These are phyloP conservation scores for Condylura cristata DNA, from an alignment of 2,113 vertebrate genomes.

Conservation along the genomic window DNA sequence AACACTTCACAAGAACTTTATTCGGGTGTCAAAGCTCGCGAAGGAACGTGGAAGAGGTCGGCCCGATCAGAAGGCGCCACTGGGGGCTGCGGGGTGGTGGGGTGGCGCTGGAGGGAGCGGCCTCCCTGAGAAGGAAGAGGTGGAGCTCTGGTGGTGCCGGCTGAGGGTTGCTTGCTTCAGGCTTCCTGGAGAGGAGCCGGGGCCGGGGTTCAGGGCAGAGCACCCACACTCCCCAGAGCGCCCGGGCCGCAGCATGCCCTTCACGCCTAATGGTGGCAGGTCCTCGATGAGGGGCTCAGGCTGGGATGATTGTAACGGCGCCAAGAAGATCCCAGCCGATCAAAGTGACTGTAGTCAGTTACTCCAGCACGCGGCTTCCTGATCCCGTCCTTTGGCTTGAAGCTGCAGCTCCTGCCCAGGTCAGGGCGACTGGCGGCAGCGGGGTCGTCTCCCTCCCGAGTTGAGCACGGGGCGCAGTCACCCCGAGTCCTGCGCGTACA, in stretches of 20 bases:
- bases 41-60: background rate
- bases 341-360: background rate
- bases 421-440: too few species aligned
- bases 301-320: fast-evolving
- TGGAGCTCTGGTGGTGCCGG: background rate
- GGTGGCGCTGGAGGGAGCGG: background rate
- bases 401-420: background rate
- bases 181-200: background rate
- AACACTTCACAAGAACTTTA: background rate
- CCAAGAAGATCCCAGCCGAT: too few species aligned
- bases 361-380: background rate
- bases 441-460: too few species aligned
- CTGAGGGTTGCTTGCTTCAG: background rate
- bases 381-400: too few species aligned
- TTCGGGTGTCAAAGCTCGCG: conserved; percentile 21
- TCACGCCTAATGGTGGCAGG: background rate
- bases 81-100: background rate
- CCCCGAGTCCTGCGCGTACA: too few species aligned
- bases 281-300: background rate
- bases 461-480: too few species aligned
- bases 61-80: background rate
- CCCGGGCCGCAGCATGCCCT: background rate
- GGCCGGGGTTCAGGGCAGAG: background rate
- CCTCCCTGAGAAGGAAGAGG: background rate
- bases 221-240: background rate